A percentile compares a stretch with the other conserved stretches of the same genome.
These are phyloP conservation scores for Conus canariensis DNA, from an alignment of 2,888 invertebrate genomes.

Conservation along the genomic window DNA sequence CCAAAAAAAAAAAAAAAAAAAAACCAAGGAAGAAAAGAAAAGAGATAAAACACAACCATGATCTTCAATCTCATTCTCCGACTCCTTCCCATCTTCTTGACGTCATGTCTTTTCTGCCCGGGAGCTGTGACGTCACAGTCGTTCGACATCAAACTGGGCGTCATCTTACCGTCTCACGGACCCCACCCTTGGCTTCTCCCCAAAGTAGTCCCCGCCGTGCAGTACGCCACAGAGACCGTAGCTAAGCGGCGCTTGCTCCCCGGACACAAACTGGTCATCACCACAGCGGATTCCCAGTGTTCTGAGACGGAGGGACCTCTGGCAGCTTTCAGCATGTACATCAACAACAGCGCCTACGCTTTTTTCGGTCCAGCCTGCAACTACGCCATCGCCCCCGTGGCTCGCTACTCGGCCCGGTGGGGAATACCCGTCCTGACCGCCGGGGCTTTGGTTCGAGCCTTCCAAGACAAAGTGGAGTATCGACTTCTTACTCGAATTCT, in stretches of 20 bases:
- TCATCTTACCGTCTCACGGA: conserved; percentile 64
- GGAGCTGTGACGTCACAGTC: neutral
- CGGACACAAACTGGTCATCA: conserved; percentile 37
- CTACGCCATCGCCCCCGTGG: conserved; percentile 91
- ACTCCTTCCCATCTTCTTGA: neutral
- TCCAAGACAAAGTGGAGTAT: conserved; percentile 80
- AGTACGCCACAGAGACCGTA: conserved; percentile 68
- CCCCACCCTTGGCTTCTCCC: conserved; percentile 59
- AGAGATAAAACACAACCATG: neutral
- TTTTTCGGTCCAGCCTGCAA: conserved; percentile 70
- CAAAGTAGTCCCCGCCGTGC: conserved; percentile 69
- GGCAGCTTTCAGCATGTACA: conserved; percentile 67
- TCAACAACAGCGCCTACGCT: conserved; percentile 58
- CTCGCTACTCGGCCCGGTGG: conserved; percentile 92
- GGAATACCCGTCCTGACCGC: conserved; percentile 88
- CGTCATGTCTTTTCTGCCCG: neutral
- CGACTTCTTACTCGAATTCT: conserved; percentile 84
- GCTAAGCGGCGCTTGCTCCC: conserved; percentile 46
- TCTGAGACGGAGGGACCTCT: conserved; percentile 68
- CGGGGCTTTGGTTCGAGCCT: conserved; percentile 66
- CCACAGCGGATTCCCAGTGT: conserved; percentile 64
- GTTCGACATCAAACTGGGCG: conserved; percentile 55
- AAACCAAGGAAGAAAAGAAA: neutral
- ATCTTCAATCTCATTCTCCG: neutral
- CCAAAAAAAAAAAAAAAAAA: neutral